Percentiles rank a stretch among this genome's conserved stretches.
phyloP scores from a whole-genome alignment of 2,888 invertebrate species.

The Trimorus sp. region DNA sequence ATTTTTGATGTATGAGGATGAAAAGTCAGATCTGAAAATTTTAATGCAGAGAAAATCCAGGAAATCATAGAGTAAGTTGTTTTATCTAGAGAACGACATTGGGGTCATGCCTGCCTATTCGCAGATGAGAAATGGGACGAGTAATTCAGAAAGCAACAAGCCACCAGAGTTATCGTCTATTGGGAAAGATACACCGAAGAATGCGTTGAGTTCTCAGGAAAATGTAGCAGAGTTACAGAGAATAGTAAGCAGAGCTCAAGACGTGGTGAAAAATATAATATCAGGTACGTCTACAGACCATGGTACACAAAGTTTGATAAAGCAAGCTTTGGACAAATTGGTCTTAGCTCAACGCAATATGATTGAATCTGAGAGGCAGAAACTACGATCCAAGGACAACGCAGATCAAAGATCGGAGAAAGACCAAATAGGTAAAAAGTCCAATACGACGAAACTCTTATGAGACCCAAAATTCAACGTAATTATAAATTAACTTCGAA shows the following conservation, averaged over 20 bases:
- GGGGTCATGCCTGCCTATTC: not conserved
- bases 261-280: slow-evolving; percentile 25
- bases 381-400: slow-evolving; percentile 7
- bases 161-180: not conserved
- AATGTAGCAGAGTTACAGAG: slow-evolving; percentile 4
- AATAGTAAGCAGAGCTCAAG: slow-evolving; percentile 23
- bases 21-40: slow-evolving; percentile 44
- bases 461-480: slow-evolving; percentile 48
- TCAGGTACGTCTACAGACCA: not conserved
- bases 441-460: not conserved
- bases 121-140: slow-evolving; percentile 10
- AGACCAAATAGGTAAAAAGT: not conserved
- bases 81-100: slow-evolving; percentile 14
- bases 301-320: slow-evolving; percentile 1
- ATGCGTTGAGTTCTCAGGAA: not conserved
- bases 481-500: slow-evolving; percentile 56
- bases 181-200: not conserved
- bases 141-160: not conserved
- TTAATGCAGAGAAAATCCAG: slow-evolving; percentile 36
- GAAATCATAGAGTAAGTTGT: slow-evolving; percentile 36
- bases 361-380: slow-evolving; percentile 31
- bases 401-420: not conserved
- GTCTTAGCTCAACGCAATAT: slow-evolving; percentile 8
- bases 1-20: slow-evolving; percentile 25
- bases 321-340: slow-evolving; percentile 7